Conservation (phyloP, 2,113 vertebrate genomes). For the Marmota flaviventris region DNA sequence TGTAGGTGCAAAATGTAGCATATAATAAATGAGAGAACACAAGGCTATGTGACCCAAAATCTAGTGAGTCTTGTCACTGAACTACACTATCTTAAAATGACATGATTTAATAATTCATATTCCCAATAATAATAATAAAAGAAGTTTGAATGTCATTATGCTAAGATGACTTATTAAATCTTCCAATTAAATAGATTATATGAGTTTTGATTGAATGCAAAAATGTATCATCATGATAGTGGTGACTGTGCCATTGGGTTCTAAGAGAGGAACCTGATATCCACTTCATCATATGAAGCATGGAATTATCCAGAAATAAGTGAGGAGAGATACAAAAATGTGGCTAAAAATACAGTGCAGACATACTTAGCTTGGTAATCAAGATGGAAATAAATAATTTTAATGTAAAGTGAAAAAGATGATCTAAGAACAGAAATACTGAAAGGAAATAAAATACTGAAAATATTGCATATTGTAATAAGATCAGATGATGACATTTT, state of each 20-base stretch:
- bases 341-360: conserved; percentile 10
- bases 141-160: neutral
- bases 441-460: neutral
- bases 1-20: neutral
- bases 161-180: neutral
- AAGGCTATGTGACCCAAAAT: neutral
- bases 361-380: neutral
- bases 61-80: neutral
- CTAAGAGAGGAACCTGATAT: conserved; percentile 19
- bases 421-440: neutral
- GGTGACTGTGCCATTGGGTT: conserved; percentile 53
- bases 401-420: neutral
- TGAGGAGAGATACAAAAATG: conserved; percentile 20
- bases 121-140: neutral
- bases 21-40: neutral
- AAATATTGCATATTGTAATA: neutral
- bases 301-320: conserved; percentile 31
- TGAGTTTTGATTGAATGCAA: conserved; percentile 55
- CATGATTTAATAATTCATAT: neutral
- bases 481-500: neutral
- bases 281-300: conserved; percentile 59
- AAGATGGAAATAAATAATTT: neutral
- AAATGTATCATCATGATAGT: conserved; percentile 60
- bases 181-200: neutral
- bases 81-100: neutral